Base-by-base conservation (phyloP, 2,797 vertebrate genomes). In the Chrysocyon brachyurus region DNA sequence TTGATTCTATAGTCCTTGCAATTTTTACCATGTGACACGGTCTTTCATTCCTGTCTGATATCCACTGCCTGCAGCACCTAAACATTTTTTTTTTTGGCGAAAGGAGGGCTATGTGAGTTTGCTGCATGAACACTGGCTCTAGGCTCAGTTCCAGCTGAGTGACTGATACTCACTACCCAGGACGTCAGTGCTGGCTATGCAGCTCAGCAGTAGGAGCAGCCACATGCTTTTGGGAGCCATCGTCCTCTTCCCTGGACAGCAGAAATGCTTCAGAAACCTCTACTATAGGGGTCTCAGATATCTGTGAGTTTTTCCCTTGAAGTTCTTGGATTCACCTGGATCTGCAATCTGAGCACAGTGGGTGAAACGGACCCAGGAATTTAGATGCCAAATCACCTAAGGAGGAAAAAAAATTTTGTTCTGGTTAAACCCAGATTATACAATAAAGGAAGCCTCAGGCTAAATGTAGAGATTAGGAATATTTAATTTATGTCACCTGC, bases 181-280 rank as follows among this genome's bases (percentile, higher is more conserved):
- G 78, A 94, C 97, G 19, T 52, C 49, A 0, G 96, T 22, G 61
- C 46, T 11, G 14, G 61, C 24, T 0, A 19, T 24, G 7, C 81
- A 98, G 83, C 75, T 86, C 68, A 97, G 70, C 83, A 98, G 86
- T 0, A 97, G 33, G 9, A 98, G 33, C 59, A 98, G 79, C 54
- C 70, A 4, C 10, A 19, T 0, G 15, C 56, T 31, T 73, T 16
- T 26, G 26, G 49, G 56, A 1, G 89, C 70, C 98, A 97, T 98
- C 54, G 52, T 92, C 86, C 31, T 84, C 59, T 31, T 75, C 6
- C 17, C 1, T 8, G 4, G 31, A 19, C 40, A 56, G 66, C 12
- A 12, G 31, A 12, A 5, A 8, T 46, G 40, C 40, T 46, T 46
- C 40, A 46, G 40, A 40, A 40, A 46, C 40, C 40, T 7, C 40